Evolutionary conservation across 53 echinoderm and acorn worm species (phyloP).

Genomic region (Temnopleurus reevesii): DNA sequence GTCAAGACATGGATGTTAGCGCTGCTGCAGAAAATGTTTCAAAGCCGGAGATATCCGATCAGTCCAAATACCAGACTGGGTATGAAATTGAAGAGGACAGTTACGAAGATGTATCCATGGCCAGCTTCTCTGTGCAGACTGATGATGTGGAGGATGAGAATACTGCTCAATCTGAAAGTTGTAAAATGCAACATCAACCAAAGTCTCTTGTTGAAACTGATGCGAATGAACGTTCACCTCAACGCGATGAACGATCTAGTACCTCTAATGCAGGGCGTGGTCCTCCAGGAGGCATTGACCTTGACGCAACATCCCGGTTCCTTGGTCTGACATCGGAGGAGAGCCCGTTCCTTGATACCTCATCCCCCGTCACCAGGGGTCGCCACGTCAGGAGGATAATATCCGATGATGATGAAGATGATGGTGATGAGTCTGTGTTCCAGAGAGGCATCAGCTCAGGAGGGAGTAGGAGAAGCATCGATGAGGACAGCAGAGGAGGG

Average conservation of each 20-base stretch:
- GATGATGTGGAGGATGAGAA: background rate
- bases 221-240: background rate
- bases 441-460: background rate
- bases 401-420: constrained; percentile 33
- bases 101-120: constrained; percentile 47
- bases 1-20: constrained; percentile 24
- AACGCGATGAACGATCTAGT: background rate
- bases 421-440: background rate
- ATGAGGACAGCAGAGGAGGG: constrained; percentile 8
- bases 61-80: background rate
- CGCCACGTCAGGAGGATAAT: constrained; percentile 7
- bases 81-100: constrained; percentile 20
- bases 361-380: constrained; percentile 26
- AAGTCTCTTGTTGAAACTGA: background rate
- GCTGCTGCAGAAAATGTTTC: background rate
- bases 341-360: constrained; percentile 39
- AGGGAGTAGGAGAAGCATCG: constrained; percentile 18
- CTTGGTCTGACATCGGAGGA: constrained; percentile 38
- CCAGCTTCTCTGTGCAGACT: constrained; percentile 55
- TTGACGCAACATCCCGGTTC: constrained; percentile 43
- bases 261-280: background rate
- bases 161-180: background rate
- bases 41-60: background rate
- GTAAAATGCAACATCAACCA: background rate
- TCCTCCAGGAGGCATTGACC: constrained; percentile 23